Evolutionary conservation across 2,797 vertebrate species (phyloP).

Genomic region (Phylloscopus collybita): DNA sequence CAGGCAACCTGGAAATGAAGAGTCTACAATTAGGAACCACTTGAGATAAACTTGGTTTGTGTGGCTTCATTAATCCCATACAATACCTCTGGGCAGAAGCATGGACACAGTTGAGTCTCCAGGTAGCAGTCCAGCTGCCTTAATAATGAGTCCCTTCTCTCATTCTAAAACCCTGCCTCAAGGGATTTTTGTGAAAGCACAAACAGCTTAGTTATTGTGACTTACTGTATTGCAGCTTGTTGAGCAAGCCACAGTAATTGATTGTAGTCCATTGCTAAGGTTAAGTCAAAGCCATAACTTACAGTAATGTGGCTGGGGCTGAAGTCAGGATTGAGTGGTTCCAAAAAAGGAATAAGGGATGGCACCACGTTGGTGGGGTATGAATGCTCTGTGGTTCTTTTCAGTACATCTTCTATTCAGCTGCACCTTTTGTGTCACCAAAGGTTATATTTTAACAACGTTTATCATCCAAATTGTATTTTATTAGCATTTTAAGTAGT

Average conservation of each 20-base stretch:
- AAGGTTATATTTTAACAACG: not conserved
- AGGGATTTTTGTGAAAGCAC: not conserved
- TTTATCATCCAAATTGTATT: not conserved
- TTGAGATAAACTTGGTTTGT: not conserved
- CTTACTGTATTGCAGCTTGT: constrained; percentile 5
- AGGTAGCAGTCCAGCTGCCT: not conserved
- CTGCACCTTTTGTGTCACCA: not conserved
- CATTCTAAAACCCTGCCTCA: not conserved
- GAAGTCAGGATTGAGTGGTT: not conserved
- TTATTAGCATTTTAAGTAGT: not conserved
- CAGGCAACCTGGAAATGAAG: not conserved
- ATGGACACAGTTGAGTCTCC: not conserved
- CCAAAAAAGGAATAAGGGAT: not conserved
- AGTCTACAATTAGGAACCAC: not conserved
- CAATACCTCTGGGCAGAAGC: not conserved
- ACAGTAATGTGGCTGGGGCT: not conserved
- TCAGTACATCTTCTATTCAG: not conserved
- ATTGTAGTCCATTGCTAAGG: not conserved
- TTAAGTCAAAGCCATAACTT: not conserved
- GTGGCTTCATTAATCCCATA: not conserved
- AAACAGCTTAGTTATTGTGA: not conserved
- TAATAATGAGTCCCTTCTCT: not conserved
- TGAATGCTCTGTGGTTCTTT: not conserved
- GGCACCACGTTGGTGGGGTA: not conserved
- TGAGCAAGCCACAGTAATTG: not conserved